Evolutionary conservation across 2,888 invertebrate species (phyloP).

Genomic region (Meteorus colon): DNA sequence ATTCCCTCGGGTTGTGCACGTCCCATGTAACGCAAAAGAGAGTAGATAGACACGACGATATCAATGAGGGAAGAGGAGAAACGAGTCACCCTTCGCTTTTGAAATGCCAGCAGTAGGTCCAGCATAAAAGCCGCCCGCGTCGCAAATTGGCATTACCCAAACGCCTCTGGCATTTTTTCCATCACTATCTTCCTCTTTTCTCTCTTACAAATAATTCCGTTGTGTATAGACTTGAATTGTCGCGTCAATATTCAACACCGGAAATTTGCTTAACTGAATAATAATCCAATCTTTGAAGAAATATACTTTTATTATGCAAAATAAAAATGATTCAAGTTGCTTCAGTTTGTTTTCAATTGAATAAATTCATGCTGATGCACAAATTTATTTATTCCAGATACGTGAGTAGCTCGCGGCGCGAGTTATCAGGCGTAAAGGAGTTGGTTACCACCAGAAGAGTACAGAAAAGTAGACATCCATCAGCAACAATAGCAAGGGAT

Average conservation of each 20-base stretch:
- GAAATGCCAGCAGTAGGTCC: conserved; percentile 42
- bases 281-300: conserved; percentile 1
- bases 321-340: not conserved
- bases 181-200: conserved; percentile 3
- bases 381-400: conserved; percentile 55
- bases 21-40: not conserved
- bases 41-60: conserved; percentile 3
- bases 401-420: conserved; percentile 66
- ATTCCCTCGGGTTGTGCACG: conserved; percentile 6
- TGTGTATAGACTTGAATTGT: not conserved
- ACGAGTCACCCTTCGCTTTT: conserved; percentile 42
- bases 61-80: conserved; percentile 14
- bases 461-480: conserved; percentile 61
- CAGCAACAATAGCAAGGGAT: conserved; percentile 64
- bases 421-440: conserved; percentile 68
- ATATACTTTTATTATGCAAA: not conserved
- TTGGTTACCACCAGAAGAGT: conserved; percentile 66
- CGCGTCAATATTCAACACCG: conserved; percentile 26
- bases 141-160: conserved; percentile 41
- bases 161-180: conserved; percentile 32
- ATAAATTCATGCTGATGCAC: not conserved
- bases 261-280: conserved; percentile 5
- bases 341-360: not conserved
- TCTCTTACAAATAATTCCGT: not conserved
- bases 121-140: conserved; percentile 37